Evolutionary conservation across 2,113 vertebrate species (phyloP).

Genomic region (Gnathochromis pfefferi): DNA sequence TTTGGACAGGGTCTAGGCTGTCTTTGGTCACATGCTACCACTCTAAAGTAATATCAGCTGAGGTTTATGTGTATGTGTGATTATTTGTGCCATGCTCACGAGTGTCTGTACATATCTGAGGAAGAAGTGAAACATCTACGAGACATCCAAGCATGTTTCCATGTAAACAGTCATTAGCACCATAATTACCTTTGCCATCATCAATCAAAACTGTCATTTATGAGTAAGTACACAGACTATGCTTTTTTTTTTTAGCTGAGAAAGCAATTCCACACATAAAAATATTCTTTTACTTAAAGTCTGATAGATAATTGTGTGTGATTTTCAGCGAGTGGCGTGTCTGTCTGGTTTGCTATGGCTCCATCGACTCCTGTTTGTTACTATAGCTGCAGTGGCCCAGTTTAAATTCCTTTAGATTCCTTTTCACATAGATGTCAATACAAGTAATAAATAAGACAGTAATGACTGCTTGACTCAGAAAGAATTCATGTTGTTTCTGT

Average conservation of each 20-base stretch:
- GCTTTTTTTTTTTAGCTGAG: background rate
- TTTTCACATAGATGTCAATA: background rate
- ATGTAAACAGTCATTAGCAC: background rate
- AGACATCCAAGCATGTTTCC: background rate
- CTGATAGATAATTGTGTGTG: background rate
- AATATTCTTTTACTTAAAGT: background rate
- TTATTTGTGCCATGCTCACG: background rate
- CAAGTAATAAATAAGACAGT: background rate
- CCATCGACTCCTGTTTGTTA: background rate
- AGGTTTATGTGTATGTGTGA: background rate
- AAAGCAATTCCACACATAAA: background rate
- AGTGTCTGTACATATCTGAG: background rate
- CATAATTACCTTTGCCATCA: background rate
- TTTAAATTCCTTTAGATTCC: background rate
- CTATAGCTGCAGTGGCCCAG: background rate
- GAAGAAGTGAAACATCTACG: background rate
- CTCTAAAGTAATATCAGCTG: background rate
- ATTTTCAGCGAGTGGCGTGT: background rate
- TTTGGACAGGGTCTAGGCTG: background rate
- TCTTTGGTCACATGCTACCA: background rate
- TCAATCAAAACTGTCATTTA: background rate
- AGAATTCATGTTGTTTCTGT: background rate
- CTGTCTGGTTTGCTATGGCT: background rate
- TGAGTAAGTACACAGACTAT: background rate
- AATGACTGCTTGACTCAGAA: background rate